Evolutionary conservation across 2,797 vertebrate genomes (phyloP), one percentile per base, ranked within the genome.

Genomic region (Pterois miles): DNA sequence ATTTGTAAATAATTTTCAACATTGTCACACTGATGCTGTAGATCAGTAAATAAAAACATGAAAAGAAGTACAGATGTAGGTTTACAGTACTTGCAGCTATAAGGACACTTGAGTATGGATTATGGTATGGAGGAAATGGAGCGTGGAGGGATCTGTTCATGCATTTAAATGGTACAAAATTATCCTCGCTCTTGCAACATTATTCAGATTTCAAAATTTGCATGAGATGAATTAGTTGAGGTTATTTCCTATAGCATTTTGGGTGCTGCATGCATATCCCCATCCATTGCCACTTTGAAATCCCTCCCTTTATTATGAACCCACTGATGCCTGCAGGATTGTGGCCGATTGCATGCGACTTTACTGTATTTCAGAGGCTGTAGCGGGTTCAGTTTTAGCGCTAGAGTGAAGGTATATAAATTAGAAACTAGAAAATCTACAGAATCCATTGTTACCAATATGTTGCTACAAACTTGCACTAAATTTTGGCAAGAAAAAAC

Each of bases 81-180:
- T 33, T 34, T 48, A 48, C 18, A n/a, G 43, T 20, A n/a, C 38
- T 22, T n/a, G 62, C 74, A 65, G 16, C 78, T 43, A 40, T 63
- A 34, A 38, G 48, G 11, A 62, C 50, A 71, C 50, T 76, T 75
- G 22, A 75, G 54, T 38, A 8, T 69, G 18, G 71, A 64, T 81
- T 75, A 68, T 76, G 48, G 52, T 69, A 80, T 68, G 66, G 33
- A 77, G 38, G 36, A 68, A 71, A 77, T 70, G 27, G 27, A 78
- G 76, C 11, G 3, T 62, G 56, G 54, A 76, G 20, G 58, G 53
- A 75, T 77, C 58, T 65, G 56, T 78, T 79, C 80, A 79, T 76
- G 83, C 82, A 84, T 87, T 83, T 71, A 81, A 84, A 85, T 84
- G 40, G 56, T 64, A 64, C 43, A 72, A 70, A 82, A 82, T 81